These are phyloP conservation scores for Clivina fossor DNA, from an alignment of 2,888 invertebrate species.

Conservation along the genomic window DNA sequence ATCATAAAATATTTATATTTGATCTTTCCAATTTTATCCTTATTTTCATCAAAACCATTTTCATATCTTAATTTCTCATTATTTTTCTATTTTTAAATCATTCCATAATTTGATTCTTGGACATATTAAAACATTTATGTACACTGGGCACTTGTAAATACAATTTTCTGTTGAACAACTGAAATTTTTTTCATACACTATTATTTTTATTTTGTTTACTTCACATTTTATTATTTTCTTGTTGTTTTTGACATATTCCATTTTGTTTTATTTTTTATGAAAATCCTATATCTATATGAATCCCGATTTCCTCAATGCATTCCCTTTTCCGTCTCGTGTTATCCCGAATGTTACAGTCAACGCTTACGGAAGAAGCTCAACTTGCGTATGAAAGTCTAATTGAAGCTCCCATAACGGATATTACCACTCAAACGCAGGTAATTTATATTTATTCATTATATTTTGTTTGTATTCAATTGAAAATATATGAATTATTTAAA, in stretches of 20 bases:
- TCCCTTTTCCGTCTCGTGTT: conserved; percentile 37
- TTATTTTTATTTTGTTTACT: conserved; percentile 37
- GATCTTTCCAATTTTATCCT: conserved; percentile 20
- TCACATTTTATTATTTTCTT: conserved; percentile 43
- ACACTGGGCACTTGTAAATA: conserved; percentile 38
- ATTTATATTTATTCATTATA: conserved; percentile 19
- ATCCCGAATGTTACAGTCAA: conserved; percentile 63
- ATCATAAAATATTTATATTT: conserved; percentile 30
- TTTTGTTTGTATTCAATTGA: background rate
- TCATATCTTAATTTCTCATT: conserved; percentile 28
- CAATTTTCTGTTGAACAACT: conserved; percentile 28
- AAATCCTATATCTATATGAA: conserved; percentile 44
- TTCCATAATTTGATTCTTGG: conserved; percentile 44
- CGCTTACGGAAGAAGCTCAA: conserved; percentile 85
- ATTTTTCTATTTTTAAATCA: conserved; percentile 15
- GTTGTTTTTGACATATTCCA: conserved; percentile 40
- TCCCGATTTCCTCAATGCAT: conserved; percentile 41
- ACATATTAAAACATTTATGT: conserved; percentile 49
- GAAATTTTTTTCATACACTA: conserved; percentile 33
- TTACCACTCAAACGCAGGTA: conserved; percentile 47
- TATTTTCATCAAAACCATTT: conserved; percentile 28
- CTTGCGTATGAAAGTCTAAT: conserved; percentile 92
- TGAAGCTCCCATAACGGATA: conserved; percentile 59
- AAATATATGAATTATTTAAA: background rate
- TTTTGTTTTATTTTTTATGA: conserved; percentile 43